Base-by-base conservation (phyloP, 1,140 invertebrate genomes). In the Eriocheir sinensis region DNA sequence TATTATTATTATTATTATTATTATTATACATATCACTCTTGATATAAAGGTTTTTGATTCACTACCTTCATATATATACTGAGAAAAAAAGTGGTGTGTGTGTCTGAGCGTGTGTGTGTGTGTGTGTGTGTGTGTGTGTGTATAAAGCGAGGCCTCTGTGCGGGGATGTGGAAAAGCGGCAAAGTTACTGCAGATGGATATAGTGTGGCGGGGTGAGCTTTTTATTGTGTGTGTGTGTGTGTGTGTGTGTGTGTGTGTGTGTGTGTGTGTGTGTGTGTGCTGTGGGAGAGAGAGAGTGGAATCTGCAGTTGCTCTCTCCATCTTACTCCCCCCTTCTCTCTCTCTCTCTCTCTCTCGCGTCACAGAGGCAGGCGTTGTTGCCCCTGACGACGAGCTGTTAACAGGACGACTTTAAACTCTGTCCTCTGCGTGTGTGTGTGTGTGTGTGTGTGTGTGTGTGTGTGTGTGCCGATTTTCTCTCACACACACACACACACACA, bases 221-320 rank as follows among this genome's bases (percentile, higher is more conserved):
- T 85, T 38, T 85, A 85, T 85, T 85, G 40, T 85, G 40, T 85
- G 40, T 85, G 40, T 85, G 40, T 85, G 40, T 85, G 40, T 85
- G 40, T 85, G 40, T 85, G 40, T 85, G 40, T 85, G 40, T 85
- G 40, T 85, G 40, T 85, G 40, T 85, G 40, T 85, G 40, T 85
- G 40, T 85, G 40, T 85, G 40, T 85, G 40, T 85, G 40, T 85
- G 40, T 85, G 40, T 85, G 40, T 85, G 40, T 85, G 40, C 36
- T 72, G 27, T 72, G 27, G 9, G 27, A 12, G 27, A 12, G 32
- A 4, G 27, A 8, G 27, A 30, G 32, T 81, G 32, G 27, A 72
- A 12, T 12, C 27, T 81, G 32, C 79, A 8, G 6, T 85, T 41
- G 34, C 2, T 85, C 34, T 85, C n/a, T 36, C 81, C 38, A n/a